Evolutionary conservation across 2,113 vertebrate genomes (phyloP), one percentile per base, ranked within the genome.

Genomic region (Pleuronectes platessa): DNA sequence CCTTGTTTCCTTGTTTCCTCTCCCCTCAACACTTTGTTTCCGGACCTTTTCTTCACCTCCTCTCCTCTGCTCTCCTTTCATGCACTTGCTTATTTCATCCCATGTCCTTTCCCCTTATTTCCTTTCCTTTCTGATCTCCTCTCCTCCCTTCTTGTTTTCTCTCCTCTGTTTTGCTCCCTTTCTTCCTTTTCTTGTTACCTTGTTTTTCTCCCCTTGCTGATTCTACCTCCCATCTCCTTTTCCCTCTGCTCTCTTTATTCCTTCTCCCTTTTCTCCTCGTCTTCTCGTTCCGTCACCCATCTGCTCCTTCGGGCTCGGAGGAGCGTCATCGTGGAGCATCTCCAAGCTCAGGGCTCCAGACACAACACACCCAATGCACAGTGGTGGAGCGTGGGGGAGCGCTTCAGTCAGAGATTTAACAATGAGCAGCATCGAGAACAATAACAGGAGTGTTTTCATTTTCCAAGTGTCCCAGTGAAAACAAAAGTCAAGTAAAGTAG

Each of bases 261-360:
- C 31, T 31, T 3, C 2, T 6, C 12, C 12, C 31, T 31, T 6
- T 31, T 21, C 9, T 3, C 21, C 61, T 56, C 14, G 11, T 15
- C 27, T 10, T 60, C 59, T 31, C 1, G 2, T n/a, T n/a, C 6
- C 20, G 8, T n/a, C 8, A 8, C 51, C 15, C 13, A 17, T n/a
- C 8, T 27, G 13, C 54, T 68, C 55, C n/a, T 27, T 27, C 3
- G 70, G 88, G 86, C 85, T 79, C 90, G 49, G 69, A 87, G 77
- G 79, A 87, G 73, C 89, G 84, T 93, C 92, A 93, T 45, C 17
- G 69, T 51, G 89, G 88, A 80, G 78, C 88, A 73, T 89, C 82
- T 90, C 87, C 23, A 83, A 62, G 86, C 83, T 70, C 86, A 76
- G 72, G 86, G 54, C 83, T 84, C 68, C 90, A 90, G 89, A 86